These are phyloP conservation scores for Spinibarbus caldwelli DNA, from an alignment of 2,797 vertebrate genomes.

Conservation along the genomic window DNA sequence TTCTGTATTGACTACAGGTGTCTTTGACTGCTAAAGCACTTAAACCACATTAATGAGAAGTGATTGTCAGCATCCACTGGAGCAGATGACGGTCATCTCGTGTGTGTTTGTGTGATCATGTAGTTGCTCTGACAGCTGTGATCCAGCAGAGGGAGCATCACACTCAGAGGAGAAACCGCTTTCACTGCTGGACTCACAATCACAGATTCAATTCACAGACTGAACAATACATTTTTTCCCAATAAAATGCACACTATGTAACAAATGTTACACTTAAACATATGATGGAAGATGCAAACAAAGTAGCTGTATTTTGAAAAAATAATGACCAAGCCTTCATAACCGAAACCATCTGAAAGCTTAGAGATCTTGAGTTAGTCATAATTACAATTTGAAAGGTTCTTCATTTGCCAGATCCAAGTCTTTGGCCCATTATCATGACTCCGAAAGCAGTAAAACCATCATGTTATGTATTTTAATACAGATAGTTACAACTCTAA, in stretches of 20 bases:
- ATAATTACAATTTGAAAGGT: neutral
- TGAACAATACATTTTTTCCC: neutral
- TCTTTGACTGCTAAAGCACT: slow-evolving; percentile 55
- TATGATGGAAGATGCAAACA: neutral
- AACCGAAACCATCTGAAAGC: neutral
- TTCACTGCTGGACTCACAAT: too few relatives aligned
- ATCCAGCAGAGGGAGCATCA: slow-evolving; percentile 2
- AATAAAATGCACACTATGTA: neutral
- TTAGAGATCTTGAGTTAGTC: neutral
- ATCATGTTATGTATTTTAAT: neutral
- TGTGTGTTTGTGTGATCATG: neutral
- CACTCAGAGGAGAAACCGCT: neutral
- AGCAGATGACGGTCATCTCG: neutral
- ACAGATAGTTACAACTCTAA: neutral
- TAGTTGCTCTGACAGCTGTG: neutral
- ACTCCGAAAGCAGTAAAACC: neutral
- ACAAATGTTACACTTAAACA: neutral
- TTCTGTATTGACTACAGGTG: slow-evolving; percentile 23
- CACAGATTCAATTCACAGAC: too few relatives aligned
- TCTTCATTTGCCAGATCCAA: neutral
- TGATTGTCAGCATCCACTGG: neutral
- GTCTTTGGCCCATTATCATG: neutral
- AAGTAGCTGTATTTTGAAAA: neutral
- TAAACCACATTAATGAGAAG: slow-evolving; percentile 11
- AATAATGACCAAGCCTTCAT: neutral